Percentiles rank a stretch among this genome's conserved stretches.
Conservation (phyloP, 2,797 vertebrate genomes). For the Geotrypetes seraphini region DNA sequence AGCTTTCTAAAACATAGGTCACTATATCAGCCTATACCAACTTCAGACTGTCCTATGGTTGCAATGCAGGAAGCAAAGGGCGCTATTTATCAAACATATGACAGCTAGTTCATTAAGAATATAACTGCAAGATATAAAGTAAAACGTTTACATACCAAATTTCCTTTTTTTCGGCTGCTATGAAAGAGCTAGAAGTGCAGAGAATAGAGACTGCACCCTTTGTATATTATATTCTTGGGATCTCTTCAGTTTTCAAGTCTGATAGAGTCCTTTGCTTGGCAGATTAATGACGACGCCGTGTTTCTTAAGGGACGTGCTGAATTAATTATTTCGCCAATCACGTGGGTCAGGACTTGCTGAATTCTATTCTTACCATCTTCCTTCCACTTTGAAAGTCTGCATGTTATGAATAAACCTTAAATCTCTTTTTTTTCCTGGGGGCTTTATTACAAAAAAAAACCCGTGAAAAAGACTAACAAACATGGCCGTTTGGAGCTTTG, state of each 20-base stretch:
- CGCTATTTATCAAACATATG: slow-evolving; percentile 86
- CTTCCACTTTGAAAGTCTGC: slow-evolving; percentile 68
- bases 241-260: slow-evolving; percentile 99
- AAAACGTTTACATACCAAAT: slow-evolving; percentile 92
- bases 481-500: slow-evolving; percentile 52
- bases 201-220: slow-evolving; percentile 72
- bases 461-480: slow-evolving; percentile 52
- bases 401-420: slow-evolving; percentile 62
- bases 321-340: slow-evolving; percentile 99
- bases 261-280: slow-evolving; percentile 97
- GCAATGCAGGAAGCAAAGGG: slow-evolving; percentile 72
- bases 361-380: slow-evolving; percentile 91
- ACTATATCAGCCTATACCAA: slow-evolving; percentile 58
- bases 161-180: slow-evolving; percentile 76
- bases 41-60: slow-evolving; percentile 58
- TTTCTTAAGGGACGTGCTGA: slow-evolving; percentile 99
- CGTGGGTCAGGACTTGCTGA: slow-evolving; percentile 89
- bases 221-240: slow-evolving; percentile 97
- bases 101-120: slow-evolving; percentile 85
- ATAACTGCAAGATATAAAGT: slow-evolving; percentile 72
- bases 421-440: slow-evolving; percentile 43
- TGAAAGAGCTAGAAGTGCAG: slow-evolving; percentile 70
- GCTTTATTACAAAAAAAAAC: slow-evolving; percentile 25
- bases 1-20: slow-evolving; percentile 61
- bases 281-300: slow-evolving; percentile 99